Evolutionary conservation across 37 sponge, comb jelly and placozoan species (phyloP).

Genomic region (Ephydatia muelleri): DNA sequence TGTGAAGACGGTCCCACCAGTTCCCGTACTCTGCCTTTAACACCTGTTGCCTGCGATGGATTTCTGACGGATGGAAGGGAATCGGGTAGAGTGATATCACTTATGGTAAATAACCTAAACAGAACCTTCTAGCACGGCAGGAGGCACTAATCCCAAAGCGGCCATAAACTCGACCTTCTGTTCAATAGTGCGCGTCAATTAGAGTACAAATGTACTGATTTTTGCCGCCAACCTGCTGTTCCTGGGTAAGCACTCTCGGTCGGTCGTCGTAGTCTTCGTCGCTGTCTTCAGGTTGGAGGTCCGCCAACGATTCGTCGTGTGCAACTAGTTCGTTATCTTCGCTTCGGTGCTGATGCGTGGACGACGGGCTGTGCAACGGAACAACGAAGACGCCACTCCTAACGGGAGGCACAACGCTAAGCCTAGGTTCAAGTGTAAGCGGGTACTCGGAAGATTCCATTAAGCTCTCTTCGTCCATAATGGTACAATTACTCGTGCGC

Average conservation of each 20-base stretch:
- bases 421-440: no score
- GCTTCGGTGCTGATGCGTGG: no score
- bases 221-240: slow-evolving; percentile 32
- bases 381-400: no score
- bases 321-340: no score
- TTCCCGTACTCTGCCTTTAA: slow-evolving; percentile 64
- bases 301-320: slow-evolving; percentile 39
- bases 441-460: no score
- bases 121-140: slow-evolving; percentile 66
- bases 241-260: background rate
- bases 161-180: slow-evolving; percentile 77
- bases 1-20: slow-evolving; percentile 74
- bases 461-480: no score
- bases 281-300: slow-evolving; percentile 51
- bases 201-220: background rate
- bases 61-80: slow-evolving; percentile 25
- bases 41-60: slow-evolving; percentile 52
- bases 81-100: background rate
- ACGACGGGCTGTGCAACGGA: no score
- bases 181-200: background rate
- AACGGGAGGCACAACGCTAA: no score
- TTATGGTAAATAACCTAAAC: background rate
- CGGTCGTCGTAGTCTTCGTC: slow-evolving; percentile 28
- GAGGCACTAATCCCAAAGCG: slow-evolving; percentile 42
- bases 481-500: no score